A percentile compares a stretch with the other conserved stretches of the same genome.
Conservation (phyloP, 2,113 vertebrate genomes). For the Stigmatopora argus region DNA sequence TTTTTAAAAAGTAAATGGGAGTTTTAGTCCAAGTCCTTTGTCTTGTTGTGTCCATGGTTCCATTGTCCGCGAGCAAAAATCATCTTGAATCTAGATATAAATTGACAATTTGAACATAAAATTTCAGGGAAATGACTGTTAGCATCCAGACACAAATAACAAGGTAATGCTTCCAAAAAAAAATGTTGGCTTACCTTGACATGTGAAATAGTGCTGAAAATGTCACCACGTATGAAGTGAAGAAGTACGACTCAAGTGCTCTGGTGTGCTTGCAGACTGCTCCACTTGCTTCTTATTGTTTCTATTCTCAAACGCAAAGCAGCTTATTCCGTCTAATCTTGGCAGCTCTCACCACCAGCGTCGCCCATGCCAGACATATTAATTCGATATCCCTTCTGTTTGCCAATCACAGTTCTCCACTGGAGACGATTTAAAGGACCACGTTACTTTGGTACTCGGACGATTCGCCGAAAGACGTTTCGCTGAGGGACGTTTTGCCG, state of each 20-base stretch:
- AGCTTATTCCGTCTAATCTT: slow-evolving; percentile 84
- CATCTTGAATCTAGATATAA: too few species aligned
- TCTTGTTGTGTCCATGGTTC: too few species aligned
- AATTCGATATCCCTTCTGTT: slow-evolving; percentile 10
- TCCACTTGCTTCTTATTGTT: slow-evolving; percentile 72
- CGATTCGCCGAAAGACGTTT: too few species aligned
- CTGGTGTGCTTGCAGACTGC: slow-evolving; percentile 51
- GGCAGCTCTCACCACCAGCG: slow-evolving; percentile 42
- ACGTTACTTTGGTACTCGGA: too few species aligned
- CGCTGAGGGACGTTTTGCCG: too few species aligned
- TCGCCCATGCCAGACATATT: slow-evolving; percentile 1
- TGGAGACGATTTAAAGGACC: background rate
- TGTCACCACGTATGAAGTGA: background rate
- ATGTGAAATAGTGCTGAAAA: background rate
- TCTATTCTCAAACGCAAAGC: slow-evolving; percentile 83
- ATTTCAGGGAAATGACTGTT: too few species aligned
- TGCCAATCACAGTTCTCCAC: background rate
- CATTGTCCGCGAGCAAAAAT: too few species aligned
- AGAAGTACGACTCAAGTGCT: slow-evolving; percentile 13
- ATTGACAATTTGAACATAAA: too few species aligned
- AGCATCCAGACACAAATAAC: too few species aligned
- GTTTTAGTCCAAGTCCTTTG: too few species aligned
- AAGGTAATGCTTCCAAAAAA: too few species aligned
- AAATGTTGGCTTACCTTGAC: slow-evolving; percentile 20
- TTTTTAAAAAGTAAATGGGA: too few species aligned